Evolutionary conservation across 2,888 invertebrate genomes (phyloP).

Genomic region (Bombyx huttoni): DNA sequence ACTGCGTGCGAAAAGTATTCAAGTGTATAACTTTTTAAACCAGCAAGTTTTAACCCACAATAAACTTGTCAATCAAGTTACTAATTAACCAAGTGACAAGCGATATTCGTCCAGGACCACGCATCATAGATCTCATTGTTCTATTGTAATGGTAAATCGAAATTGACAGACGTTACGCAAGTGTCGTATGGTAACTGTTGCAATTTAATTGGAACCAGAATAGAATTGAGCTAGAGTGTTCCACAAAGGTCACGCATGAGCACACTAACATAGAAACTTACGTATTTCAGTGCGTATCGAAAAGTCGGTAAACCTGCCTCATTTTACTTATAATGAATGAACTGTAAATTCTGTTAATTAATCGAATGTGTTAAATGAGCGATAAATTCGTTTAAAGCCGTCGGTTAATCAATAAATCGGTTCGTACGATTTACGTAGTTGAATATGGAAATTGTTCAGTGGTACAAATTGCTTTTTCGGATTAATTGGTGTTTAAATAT

Average conservation of each 20-base stretch:
- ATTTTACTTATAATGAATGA: neutral
- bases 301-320: too few species aligned
- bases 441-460: neutral
- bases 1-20: neutral
- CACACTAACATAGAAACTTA: neutral
- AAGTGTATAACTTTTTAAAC: neutral
- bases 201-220: constrained; percentile 8
- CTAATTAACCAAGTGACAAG: constrained; percentile 9
- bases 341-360: neutral
- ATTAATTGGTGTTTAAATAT: neutral
- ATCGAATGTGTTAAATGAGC: neutral
- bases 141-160: constrained; percentile 59
- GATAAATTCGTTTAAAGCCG: neutral
- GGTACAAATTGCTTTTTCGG: neutral
- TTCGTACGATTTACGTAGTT: neutral
- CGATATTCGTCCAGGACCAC: neutral
- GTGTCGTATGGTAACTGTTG: constrained; percentile 18
- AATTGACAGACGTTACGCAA: constrained; percentile 58
- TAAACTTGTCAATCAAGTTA: constrained; percentile 4
- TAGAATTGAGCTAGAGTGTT: constrained; percentile 13
- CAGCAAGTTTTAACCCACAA: neutral
- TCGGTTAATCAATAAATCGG: neutral
- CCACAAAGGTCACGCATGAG: constrained; percentile 24
- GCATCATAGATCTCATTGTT: constrained; percentile 32
- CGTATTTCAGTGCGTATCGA: neutral